A percentile compares a stretch with the other conserved stretches of the same genome.
These are phyloP conservation scores for Palloptera scutellata DNA, from an alignment of 2,888 invertebrate species.

Conservation along the genomic window DNA sequence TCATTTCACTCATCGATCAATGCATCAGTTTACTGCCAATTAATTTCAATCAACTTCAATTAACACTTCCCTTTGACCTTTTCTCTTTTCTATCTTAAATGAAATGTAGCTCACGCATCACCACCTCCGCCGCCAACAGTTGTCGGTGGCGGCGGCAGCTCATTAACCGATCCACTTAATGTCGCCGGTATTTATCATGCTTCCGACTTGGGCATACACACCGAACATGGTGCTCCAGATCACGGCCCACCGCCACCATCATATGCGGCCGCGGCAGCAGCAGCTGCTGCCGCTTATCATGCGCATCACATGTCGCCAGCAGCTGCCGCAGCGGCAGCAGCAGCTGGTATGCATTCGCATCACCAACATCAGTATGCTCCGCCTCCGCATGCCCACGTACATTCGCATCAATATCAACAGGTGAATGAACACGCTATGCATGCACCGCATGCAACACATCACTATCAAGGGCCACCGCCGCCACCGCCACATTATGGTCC, in stretches of 20 bases:
- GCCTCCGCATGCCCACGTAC: conserved; percentile 46
- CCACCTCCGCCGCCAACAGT: conserved; percentile 42
- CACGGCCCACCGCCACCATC: conserved; percentile 58
- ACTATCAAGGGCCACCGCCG: conserved; percentile 36
- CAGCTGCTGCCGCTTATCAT: conserved; percentile 57
- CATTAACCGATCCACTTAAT: conserved; percentile 50
- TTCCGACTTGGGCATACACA: conserved; percentile 55
- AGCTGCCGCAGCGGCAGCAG: conserved; percentile 38
- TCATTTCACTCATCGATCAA: too few species aligned
- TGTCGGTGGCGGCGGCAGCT: conserved; percentile 30
- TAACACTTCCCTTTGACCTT: neutral
- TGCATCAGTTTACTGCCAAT: too few species aligned
- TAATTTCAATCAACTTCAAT: too few species aligned
- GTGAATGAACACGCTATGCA: conserved; percentile 49
- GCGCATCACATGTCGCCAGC: conserved; percentile 58
- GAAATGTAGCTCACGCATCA: conserved; percentile 37
- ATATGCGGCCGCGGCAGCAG: conserved; percentile 54
- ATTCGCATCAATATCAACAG: conserved; percentile 49
- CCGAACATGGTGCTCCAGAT: conserved; percentile 54
- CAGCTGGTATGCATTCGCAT: conserved; percentile 55
- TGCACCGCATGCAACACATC: conserved; percentile 34
- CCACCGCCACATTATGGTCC: conserved; percentile 44
- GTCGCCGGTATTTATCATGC: conserved; percentile 55
- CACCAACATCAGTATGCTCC: conserved; percentile 51
- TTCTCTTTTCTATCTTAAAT: neutral